Base-by-base conservation (phyloP, 2,797 vertebrate genomes). In the Pangasius macronema region DNA sequence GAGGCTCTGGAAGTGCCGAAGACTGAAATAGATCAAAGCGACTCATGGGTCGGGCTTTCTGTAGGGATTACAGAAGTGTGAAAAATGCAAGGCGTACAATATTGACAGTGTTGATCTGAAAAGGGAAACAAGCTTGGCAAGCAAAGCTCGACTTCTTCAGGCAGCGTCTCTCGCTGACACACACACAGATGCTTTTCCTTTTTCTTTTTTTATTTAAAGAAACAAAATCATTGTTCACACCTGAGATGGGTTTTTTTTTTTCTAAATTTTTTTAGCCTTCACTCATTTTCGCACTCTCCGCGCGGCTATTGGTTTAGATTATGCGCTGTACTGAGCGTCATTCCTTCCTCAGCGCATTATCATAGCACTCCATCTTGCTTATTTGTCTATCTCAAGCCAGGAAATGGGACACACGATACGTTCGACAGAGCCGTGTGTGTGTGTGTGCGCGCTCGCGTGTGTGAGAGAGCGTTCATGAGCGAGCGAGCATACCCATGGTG, bases 11-110 rank as follows among this genome's bases (percentile, higher is more conserved):
- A 90, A 92, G 86, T 92, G 89, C 93, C 92, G 91, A 89, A 88
- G 90, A 88, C 75, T n/a, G 91, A 92, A 93, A 92, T 91, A 93
- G 92, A 95, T 93, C 88, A 94, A 92, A 93, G 90, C 85, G 87
- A 79, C 82, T 90, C 86, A 89, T 87, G 88, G 88, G 59, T 67
- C 63, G 88, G 81, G 90, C 86, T 92, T 92, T 90, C 90, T 92
- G 89, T 76, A 83, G 90, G 91, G 92, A 94, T 94, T 93, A 93
- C 89, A 87, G 90, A 83, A 88, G 87, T 87, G 89, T 87, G 90
- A 91, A 89, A 93, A 93, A 92, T 89, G 87, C 91, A 85, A 86
- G 89, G 88, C 90, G 89, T 89, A 88, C 91, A 91, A 93, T 94
- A 92, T 93, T 93, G 93, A 92, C 93, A 91, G 87, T 90, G 91